phyloP scores from a whole-genome alignment of 2,797 vertebrate genomes.

The Darevskia mixta region DNA sequence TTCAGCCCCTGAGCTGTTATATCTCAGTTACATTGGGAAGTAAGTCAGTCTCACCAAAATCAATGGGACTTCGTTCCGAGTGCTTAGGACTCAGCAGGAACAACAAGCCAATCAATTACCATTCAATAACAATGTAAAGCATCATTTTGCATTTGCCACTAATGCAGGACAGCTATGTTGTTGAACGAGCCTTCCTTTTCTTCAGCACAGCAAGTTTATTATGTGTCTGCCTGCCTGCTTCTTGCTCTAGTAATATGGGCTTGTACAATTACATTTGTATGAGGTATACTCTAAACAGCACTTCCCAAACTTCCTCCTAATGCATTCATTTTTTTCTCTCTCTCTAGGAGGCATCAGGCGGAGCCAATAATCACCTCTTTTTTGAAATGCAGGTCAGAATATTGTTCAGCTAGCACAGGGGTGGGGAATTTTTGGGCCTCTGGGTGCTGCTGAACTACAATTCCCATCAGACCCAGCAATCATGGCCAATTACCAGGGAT shows the following conservation, averaged over 20 bases:
- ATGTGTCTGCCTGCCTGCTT: too few species aligned
- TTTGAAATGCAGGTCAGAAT: neutral
- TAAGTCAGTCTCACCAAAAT: neutral
- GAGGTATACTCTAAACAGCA: neutral
- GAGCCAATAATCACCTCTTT: neutral
- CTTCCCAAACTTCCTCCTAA: neutral
- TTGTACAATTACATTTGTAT: neutral
- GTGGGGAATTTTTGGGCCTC: too few species aligned
- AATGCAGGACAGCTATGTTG: neutral
- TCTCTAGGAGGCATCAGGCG: neutral
- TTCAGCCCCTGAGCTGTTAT: neutral
- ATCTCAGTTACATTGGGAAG: neutral
- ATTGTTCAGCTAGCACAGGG: too few species aligned
- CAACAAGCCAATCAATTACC: neutral
- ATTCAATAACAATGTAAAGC: neutral
- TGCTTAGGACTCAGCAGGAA: neutral
- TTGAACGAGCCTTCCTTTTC: neutral
- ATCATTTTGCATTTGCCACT: neutral
- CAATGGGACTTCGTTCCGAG: neutral
- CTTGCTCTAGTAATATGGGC: neutral
- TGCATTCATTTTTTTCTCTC: neutral
- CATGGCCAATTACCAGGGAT: too few species aligned
- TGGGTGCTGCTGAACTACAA: too few species aligned
- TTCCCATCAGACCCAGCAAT: too few species aligned
- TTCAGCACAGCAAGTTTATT: neutral